These are phyloP conservation scores for Gymnodraco acuticeps DNA, from an alignment of 2,797 vertebrate genomes.

Conservation along the genomic window DNA sequence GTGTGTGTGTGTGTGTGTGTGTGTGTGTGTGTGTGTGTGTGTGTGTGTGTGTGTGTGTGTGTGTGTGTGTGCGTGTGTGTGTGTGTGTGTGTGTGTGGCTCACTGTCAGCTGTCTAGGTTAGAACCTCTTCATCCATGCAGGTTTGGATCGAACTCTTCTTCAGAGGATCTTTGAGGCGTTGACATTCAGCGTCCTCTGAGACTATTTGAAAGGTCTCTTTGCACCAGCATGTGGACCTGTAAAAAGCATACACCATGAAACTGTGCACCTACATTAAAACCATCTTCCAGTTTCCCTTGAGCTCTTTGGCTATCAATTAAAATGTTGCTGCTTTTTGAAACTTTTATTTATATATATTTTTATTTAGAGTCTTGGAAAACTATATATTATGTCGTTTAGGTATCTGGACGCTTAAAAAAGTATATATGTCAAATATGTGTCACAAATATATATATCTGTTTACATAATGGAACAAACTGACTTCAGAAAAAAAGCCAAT, in stretches of 20 bases:
- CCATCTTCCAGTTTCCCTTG: too few relatives aligned
- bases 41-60: conserved; percentile 13
- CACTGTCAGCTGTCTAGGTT: not conserved
- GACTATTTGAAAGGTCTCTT: conserved; percentile 1
- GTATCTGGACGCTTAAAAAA: not conserved
- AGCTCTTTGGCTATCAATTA: too few relatives aligned
- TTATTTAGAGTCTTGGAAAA: not conserved
- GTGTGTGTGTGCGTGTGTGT: conserved; percentile 11
- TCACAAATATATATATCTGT: not conserved
- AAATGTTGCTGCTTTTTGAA: too few relatives aligned
- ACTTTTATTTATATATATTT: too few relatives aligned
- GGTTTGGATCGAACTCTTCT: conserved; percentile 24
- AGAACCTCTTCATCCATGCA: conserved; percentile 2
- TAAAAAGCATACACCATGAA: too few relatives aligned
- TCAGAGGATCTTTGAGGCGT: conserved; percentile 4
- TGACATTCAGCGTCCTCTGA: not conserved
- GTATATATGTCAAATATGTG: not conserved
- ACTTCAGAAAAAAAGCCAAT: not conserved
- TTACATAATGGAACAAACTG: not conserved
- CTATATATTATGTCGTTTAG: not conserved
- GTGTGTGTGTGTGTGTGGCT: not conserved
- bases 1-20: too few relatives aligned
- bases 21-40: conserved; percentile 3
- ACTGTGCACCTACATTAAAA: too few relatives aligned
- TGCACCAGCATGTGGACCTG: not conserved